A percentile compares a stretch with the other conserved stretches of the same genome.
Evolutionary conservation across 2,797 vertebrate genomes (phyloP).

Genomic region (Setipinna tenuifilis): DNA sequence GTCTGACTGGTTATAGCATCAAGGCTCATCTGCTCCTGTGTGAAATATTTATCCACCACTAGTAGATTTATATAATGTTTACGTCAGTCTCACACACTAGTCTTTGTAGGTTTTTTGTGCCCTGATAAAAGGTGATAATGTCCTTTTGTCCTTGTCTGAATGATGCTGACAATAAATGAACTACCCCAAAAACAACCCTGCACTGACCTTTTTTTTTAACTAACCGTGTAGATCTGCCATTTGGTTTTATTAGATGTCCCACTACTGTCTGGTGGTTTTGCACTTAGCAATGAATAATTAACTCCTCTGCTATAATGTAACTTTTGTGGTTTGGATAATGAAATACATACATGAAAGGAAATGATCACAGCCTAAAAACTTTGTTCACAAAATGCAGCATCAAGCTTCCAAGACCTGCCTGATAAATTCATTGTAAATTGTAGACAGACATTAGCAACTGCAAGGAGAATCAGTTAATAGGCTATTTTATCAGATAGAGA

Average conservation of each 20-base stretch:
- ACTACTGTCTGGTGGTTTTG: too few species aligned
- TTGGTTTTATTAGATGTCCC: neutral
- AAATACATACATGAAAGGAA: too few species aligned
- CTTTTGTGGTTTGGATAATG: too few species aligned
- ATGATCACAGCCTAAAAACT: too few species aligned
- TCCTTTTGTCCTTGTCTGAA: conserved; percentile 65
- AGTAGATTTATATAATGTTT: conserved; percentile 7
- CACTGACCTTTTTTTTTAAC: conserved; percentile 43
- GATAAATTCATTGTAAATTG: too few species aligned
- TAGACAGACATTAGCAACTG: too few species aligned
- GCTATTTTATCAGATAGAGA: too few species aligned
- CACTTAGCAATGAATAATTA: too few species aligned
- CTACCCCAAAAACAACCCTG: conserved; percentile 52
- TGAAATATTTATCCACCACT: conserved; percentile 16
- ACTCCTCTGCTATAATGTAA: too few species aligned
- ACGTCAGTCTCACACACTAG: conserved; percentile 50
- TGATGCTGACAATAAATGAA: conserved; percentile 74
- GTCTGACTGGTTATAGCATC: conserved; percentile 17
- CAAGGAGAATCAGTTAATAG: too few species aligned
- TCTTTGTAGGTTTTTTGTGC: conserved; percentile 59
- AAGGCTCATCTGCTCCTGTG: conserved; percentile 2
- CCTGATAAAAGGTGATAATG: conserved; percentile 56
- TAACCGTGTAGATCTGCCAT: conserved; percentile 38
- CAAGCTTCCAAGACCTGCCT: too few species aligned
- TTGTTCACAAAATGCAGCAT: too few species aligned